Conservation (phyloP, 2,888 invertebrate genomes). For the Cantharis rustica region DNA sequence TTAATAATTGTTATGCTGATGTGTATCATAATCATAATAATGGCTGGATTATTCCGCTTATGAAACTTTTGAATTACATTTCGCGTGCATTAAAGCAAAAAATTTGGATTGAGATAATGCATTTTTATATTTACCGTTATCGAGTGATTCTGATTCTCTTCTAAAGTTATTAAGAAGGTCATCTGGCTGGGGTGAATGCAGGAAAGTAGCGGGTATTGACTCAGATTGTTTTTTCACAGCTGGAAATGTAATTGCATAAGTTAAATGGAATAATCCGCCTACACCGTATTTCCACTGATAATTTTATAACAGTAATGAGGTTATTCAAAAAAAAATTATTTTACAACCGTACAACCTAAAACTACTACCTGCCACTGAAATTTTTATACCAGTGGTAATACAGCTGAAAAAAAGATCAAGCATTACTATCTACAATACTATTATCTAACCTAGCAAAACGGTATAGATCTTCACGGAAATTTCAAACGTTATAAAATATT, state of each 20-base stretch:
- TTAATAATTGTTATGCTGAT: background rate
- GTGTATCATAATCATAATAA: background rate
- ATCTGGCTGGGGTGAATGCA: conserved; percentile 32
- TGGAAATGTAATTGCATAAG: conserved; percentile 30
- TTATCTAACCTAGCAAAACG: background rate
- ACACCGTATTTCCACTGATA: conserved; percentile 28
- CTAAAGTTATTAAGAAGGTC: conserved; percentile 30
- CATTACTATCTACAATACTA: background rate
- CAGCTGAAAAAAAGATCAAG: conserved; percentile 8
- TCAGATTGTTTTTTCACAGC: conserved; percentile 32
- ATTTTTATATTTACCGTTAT: conserved; percentile 28
- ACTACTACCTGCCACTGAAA: conserved; percentile 6
- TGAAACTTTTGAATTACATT: background rate
- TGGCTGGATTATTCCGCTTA: conserved; percentile 1
- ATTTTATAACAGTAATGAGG: conserved; percentile 5
- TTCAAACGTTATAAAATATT: no score
- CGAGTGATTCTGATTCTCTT: conserved; percentile 21
- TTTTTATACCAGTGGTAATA: conserved; percentile 15
- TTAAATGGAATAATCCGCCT: conserved; percentile 15
- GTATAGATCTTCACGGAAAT: background rate
- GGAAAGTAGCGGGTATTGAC: conserved; percentile 32
- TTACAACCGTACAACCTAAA: background rate
- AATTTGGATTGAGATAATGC: conserved; percentile 14
- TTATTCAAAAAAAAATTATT: background rate
- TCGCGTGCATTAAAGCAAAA: background rate